A percentile compares a stretch with the other conserved stretches of the same genome.
These are phyloP conservation scores for Pangasianodon hypophthalmus DNA, from an alignment of 2,113 vertebrate species.

Conservation along the genomic window DNA sequence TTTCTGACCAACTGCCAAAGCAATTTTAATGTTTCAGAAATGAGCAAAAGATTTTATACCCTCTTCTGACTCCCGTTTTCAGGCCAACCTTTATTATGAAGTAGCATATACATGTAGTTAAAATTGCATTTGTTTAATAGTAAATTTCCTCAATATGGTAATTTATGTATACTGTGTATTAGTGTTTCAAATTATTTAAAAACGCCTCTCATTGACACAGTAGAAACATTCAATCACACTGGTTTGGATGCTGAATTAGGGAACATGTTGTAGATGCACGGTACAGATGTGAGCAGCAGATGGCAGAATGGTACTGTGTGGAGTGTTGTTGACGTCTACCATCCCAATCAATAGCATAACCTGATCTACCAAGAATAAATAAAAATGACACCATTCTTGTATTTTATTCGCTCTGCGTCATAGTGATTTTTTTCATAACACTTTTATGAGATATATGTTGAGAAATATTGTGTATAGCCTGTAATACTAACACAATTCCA, in stretches of 20 bases:
- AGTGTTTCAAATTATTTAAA: neutral
- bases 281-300: conserved; percentile 28
- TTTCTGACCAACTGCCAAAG: too few relatives aligned
- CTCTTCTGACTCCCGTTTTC: neutral
- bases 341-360: neutral
- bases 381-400: neutral
- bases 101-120: neutral
- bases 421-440: too few relatives aligned
- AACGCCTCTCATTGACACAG: neutral
- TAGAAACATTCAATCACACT: neutral
- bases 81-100: neutral
- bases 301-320: conserved; percentile 22
- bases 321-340: neutral
- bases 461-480: neutral
- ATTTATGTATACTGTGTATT: neutral
- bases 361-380: neutral
- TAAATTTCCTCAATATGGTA: neutral
- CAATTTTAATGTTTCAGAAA: too few relatives aligned
- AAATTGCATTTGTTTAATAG: neutral
- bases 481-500: neutral
- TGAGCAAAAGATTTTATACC: too few relatives aligned
- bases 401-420: neutral
- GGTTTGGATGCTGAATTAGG: neutral
- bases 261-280: neutral
- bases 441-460: neutral